Percentiles rank a stretch among this genome's conserved stretches.
phyloP scores from a whole-genome alignment of 2,888 invertebrate species.

The Agrilus mali region DNA sequence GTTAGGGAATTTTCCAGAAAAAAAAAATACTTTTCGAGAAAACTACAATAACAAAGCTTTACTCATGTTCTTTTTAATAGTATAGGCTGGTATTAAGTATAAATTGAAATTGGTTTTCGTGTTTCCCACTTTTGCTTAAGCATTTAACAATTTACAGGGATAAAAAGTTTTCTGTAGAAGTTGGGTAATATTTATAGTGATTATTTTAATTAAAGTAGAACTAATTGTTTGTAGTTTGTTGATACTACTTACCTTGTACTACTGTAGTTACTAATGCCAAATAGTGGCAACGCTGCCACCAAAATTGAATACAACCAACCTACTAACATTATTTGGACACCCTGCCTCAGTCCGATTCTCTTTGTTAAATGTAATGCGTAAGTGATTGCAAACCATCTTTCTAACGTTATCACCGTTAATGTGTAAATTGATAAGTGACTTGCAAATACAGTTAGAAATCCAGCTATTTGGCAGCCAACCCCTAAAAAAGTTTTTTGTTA shows the following conservation, averaged over 20 bases:
- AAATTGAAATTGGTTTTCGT: no score
- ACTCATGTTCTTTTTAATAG: no score
- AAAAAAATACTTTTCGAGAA: no score
- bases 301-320: slow-evolving; percentile 70
- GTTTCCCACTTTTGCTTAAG: no score
- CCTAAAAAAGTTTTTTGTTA: slow-evolving; percentile 30
- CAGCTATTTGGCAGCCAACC: slow-evolving; percentile 72
- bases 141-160: no score
- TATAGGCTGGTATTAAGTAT: no score
- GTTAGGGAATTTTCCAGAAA: no score
- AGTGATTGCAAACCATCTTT: slow-evolving; percentile 74
- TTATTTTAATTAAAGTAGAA: neutral
- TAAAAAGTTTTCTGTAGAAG: no score
- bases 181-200: no score
- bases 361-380: slow-evolving; percentile 74
- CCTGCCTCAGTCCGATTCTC: slow-evolving; percentile 58
- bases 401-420: slow-evolving; percentile 72
- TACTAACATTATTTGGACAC: slow-evolving; percentile 60
- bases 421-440: slow-evolving; percentile 82
- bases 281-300: slow-evolving; percentile 67
- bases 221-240: neutral
- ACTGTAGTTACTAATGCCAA: slow-evolving; percentile 78
- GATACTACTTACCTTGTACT: slow-evolving; percentile 52
- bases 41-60: no score
- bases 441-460: slow-evolving; percentile 78